Percentiles rank a stretch among this genome's conserved stretches.
Evolutionary conservation across 2,888 invertebrate species (phyloP).

Genomic region (Idaea biselata): DNA sequence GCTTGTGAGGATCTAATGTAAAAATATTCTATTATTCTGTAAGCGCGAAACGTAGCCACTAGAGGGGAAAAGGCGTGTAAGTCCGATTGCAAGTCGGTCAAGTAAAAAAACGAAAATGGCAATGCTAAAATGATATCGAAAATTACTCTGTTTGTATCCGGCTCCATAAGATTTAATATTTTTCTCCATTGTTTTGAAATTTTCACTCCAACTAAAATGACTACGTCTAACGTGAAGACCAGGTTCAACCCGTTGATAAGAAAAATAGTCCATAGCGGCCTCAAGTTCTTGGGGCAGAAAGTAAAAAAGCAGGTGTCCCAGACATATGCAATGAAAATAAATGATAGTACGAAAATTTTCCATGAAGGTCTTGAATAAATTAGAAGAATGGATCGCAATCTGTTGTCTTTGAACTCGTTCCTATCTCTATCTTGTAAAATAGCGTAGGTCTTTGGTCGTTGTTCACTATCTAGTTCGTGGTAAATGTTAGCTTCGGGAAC

Average conservation of each 20-base stretch:
- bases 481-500: slow-evolving; percentile 31
- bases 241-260: slow-evolving; percentile 55
- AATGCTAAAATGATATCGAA: slow-evolving; percentile 60
- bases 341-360: slow-evolving; percentile 59
- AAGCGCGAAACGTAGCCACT: slow-evolving; percentile 60
- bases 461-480: slow-evolving; percentile 45
- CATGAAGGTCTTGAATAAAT: slow-evolving; percentile 64
- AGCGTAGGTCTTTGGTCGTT: slow-evolving; percentile 58
- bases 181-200: slow-evolving; percentile 69
- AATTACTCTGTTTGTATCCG: slow-evolving; percentile 52
- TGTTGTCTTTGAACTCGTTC: slow-evolving; percentile 58
- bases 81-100: slow-evolving; percentile 45
- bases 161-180: slow-evolving; percentile 70
- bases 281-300: slow-evolving; percentile 44
- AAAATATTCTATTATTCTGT: slow-evolving; percentile 67
- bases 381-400: slow-evolving; percentile 55
- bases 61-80: slow-evolving; percentile 61
- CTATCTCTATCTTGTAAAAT: slow-evolving; percentile 59
- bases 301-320: slow-evolving; percentile 66
- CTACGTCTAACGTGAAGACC: slow-evolving; percentile 59
- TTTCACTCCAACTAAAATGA: slow-evolving; percentile 61
- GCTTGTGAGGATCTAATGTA: slow-evolving; percentile 67
- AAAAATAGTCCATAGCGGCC: slow-evolving; percentile 53
- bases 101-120: slow-evolving; percentile 63
- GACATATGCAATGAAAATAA: slow-evolving; percentile 58